Conservation (phyloP, 2,113 vertebrate genomes). For the Tinamus guttatus region DNA sequence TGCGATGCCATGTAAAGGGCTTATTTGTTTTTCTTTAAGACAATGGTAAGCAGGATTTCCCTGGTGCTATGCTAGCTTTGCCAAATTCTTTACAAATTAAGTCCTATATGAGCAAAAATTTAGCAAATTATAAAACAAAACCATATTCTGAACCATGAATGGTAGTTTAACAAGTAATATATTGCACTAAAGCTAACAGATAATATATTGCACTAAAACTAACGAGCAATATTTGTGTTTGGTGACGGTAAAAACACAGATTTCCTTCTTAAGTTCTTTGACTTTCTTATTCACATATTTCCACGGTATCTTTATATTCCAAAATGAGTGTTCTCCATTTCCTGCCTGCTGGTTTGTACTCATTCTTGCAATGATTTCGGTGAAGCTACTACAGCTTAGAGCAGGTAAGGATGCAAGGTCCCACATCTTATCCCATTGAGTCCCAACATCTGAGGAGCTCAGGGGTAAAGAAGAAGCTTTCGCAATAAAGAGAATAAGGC, state of each 20-base stretch:
- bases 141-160: neutral
- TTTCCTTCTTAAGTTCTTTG: neutral
- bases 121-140: neutral
- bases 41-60: neutral
- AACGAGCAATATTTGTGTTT: neutral
- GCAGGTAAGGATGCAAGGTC: neutral
- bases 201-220: neutral
- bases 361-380: neutral
- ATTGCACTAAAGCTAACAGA: neutral
- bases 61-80: neutral
- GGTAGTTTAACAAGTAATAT: neutral
- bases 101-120: neutral
- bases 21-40: neutral
- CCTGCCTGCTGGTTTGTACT: neutral
- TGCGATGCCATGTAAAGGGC: neutral
- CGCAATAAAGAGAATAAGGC: neutral
- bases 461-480: neutral
- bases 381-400: neutral
- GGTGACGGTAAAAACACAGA: neutral
- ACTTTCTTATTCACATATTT: fast-evolving
- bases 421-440: neutral
- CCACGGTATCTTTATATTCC: neutral
- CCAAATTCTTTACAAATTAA: neutral
- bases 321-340: fast-evolving
- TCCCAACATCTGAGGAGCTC: neutral